Conservation (phyloP, 2,888 invertebrate genomes). For the Scotopteryx bipunctaria region DNA sequence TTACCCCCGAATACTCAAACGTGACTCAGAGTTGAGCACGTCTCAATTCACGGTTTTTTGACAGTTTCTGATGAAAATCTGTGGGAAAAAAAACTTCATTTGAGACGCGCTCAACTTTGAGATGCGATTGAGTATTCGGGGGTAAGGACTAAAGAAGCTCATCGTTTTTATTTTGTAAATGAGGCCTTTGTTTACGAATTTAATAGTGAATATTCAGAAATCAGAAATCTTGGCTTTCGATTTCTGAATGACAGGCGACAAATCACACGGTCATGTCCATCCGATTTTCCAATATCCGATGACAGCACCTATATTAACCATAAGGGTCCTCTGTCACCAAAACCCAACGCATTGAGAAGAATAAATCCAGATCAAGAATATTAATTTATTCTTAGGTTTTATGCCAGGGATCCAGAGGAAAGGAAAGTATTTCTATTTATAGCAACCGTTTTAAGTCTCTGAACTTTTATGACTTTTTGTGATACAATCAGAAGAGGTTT, state of each 20-base stretch:
- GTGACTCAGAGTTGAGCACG: too few species aligned
- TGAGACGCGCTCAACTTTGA: too few species aligned
- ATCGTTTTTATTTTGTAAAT: too few species aligned
- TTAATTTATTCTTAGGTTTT: conserved; percentile 80
- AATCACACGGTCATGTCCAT: conserved; percentile 68
- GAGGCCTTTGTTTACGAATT: conserved; percentile 3
- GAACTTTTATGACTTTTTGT: conserved; percentile 7
- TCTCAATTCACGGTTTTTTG: too few species aligned
- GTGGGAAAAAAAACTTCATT: too few species aligned
- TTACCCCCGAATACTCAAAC: too few species aligned
- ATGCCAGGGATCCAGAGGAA: conserved; percentile 64
- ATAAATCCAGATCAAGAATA: conserved; percentile 79
- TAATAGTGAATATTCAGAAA: conserved; percentile 8
- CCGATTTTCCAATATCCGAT: conserved; percentile 77
- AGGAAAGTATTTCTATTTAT: conserved; percentile 37
- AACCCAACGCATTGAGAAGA: conserved; percentile 65
- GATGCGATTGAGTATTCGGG: too few species aligned
- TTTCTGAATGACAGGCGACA: conserved; percentile 68
- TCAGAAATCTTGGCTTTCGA: conserved; percentile 62
- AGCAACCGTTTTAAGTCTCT: conserved; percentile 25
- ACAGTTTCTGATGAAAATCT: too few species aligned
- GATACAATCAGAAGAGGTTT: neutral
- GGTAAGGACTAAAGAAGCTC: too few species aligned
- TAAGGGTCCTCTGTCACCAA: conserved; percentile 73
- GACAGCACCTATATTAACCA: conserved; percentile 79